Base-by-base conservation (phyloP, 2,113 vertebrate genomes). In the Oryctolagus cuniculus region DNA sequence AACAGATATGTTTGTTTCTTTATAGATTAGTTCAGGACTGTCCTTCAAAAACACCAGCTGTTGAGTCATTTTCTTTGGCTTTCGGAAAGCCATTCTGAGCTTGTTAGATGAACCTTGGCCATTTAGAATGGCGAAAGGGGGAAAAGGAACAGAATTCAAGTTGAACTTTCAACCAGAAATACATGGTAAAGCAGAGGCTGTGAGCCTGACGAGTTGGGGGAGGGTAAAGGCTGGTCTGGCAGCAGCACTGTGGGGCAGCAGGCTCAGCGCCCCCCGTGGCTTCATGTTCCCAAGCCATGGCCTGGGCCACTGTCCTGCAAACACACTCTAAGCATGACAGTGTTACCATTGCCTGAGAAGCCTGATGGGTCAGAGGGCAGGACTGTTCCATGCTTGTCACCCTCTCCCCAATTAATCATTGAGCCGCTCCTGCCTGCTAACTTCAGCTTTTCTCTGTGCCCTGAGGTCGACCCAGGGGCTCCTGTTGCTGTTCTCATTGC, bases 121-220 rank as follows among this genome's bases (percentile, higher is more conserved):
- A 89, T 98, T 98, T 12, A 92, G 53, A 25, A 87, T 94, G 79
- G 55, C 98, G 98, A 89, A 69, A 93, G 0, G 2, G 58, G n/a
- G 72, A 66, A 44, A 29, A 69, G 22, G 21, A 19, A 79, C 8
- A 79, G 25, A 81, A 91, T 74, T 86, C 80, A 90, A 95, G 89
- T 10, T 27, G 17, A 19, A 90, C 38, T 81, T 96, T 93, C 24
- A 67, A 90, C 10, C 70, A 90, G 3, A 19, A 80, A 80, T 55
- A 72, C 19, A 91, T 92, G 78, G 79, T 77, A 80, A 74, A 34
- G 34, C 1, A 2, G 69, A 90, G 70, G 24, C 77, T 73, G 29
- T 67, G 31, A 87, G 34, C 36, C 87, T 91, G 51, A 53, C 7
- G 2, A 38, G 12, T 66, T 49, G 34, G 21, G 17, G 24, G 17